Conservation (phyloP, 2,797 vertebrate species). For the Tympanoctomys barrerae region DNA sequence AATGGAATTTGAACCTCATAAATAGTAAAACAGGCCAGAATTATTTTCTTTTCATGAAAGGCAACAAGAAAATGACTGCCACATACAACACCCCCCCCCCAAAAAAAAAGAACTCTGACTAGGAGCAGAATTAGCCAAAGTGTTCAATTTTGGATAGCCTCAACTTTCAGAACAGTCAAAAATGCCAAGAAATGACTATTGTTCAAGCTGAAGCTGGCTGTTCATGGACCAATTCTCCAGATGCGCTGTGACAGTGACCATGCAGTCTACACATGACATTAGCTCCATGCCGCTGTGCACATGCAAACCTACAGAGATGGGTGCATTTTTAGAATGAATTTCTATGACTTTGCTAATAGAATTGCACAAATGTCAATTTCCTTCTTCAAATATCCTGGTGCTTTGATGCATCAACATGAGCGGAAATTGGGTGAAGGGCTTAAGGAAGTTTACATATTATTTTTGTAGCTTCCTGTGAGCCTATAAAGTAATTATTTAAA, state of each 20-base stretch:
- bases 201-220: neutral
- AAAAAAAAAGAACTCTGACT: neutral
- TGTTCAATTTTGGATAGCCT: neutral
- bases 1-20: neutral
- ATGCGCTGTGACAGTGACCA: neutral
- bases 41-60: neutral
- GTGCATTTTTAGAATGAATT: neutral
- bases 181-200: neutral
- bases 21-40: neutral
- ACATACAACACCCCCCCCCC: neutral
- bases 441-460: neutral
- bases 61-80: neutral
- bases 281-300: fast-evolving
- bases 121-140: neutral
- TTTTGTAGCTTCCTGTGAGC: neutral
- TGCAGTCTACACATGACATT: neutral
- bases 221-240: neutral
- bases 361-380: neutral
- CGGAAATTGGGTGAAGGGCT: neutral
- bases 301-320: neutral
- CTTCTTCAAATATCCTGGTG: neutral
- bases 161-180: neutral
- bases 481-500: neutral
- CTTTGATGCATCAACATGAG: neutral
- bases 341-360: neutral